A percentile compares a stretch with the other conserved stretches of the same genome.
These are phyloP conservation scores for Cyprinodon tularosa DNA, from an alignment of 2,113 vertebrate genomes.

Conservation along the genomic window DNA sequence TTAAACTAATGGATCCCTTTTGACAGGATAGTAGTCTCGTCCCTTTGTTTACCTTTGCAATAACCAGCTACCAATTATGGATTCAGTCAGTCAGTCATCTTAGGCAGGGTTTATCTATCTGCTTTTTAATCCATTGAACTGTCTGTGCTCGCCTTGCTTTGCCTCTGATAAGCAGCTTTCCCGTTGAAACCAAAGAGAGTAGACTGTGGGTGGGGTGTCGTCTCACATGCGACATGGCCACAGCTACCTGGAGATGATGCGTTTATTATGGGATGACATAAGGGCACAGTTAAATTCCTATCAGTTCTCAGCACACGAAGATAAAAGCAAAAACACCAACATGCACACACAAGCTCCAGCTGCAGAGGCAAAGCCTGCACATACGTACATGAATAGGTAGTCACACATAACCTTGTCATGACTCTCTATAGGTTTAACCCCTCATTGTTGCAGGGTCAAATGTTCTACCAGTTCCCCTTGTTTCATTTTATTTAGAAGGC, in stretches of 20 bases:
- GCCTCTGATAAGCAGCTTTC: constrained; percentile 73
- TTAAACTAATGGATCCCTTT: constrained; percentile 7
- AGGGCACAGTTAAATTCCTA: constrained; percentile 53
- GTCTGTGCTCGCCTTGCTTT: constrained; percentile 65
- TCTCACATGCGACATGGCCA: constrained; percentile 65
- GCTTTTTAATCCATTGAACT: constrained; percentile 63
- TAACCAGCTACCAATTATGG: constrained; percentile 53
- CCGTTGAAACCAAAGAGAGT: constrained; percentile 64
- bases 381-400: constrained; percentile 22
- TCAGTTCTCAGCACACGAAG: constrained; percentile 56
- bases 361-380: constrained; percentile 19
- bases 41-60: constrained; percentile 30
- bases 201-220: constrained; percentile 24
- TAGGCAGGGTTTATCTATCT: constrained; percentile 70
- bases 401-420: constrained; percentile 52
- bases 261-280: constrained; percentile 71
- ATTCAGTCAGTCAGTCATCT: constrained; percentile 67
- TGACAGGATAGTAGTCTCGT: constrained; percentile 30
- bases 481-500: constrained; percentile 43
- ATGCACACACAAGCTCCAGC: constrained; percentile 15
- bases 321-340: constrained; percentile 37
- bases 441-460: constrained; percentile 26
- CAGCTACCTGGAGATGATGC: constrained; percentile 58
- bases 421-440: constrained; percentile 57
- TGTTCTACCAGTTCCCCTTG: constrained; percentile 43